Conservation (phyloP, 2,888 invertebrate species). For the Scaptomyza reducta region DNA sequence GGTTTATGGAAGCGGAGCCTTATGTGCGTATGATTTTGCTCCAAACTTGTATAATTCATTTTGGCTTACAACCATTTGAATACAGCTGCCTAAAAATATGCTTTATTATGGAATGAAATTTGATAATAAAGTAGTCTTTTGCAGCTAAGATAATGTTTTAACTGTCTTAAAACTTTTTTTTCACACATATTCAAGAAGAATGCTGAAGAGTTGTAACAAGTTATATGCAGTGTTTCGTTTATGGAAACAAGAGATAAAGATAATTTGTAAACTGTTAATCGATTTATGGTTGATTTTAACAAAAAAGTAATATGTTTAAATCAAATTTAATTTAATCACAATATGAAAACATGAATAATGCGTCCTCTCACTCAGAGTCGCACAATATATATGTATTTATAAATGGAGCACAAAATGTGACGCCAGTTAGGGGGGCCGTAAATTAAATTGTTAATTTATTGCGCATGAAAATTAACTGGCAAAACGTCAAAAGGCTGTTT, state of each 20-base stretch:
- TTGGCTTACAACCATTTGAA: slow-evolving; percentile 31
- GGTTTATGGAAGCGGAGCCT: no score
- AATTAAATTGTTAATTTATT: slow-evolving; percentile 79
- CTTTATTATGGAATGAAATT: background rate
- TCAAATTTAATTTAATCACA: slow-evolving; percentile 69
- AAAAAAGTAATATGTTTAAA: slow-evolving; percentile 32
- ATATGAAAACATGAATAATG: slow-evolving; percentile 43
- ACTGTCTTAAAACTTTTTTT: background rate
- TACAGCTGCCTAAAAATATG: background rate
- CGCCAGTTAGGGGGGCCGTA: slow-evolving; percentile 51
- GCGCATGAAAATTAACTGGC: slow-evolving; percentile 74
- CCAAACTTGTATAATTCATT: slow-evolving; percentile 43
- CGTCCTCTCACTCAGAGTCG: slow-evolving; percentile 3
- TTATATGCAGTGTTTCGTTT: no score
- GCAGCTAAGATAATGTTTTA: background rate
- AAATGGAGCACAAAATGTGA: slow-evolving; percentile 28
- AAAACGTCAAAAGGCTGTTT: slow-evolving; percentile 50
- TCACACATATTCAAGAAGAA: background rate
- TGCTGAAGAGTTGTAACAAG: background rate
- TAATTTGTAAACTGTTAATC: background rate
- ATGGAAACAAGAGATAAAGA: background rate
- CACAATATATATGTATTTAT: background rate
- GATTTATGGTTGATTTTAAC: background rate
- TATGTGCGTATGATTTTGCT: background rate
- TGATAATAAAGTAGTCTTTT: background rate